Evolutionary conservation across 2,113 vertebrate genomes (phyloP), one percentile per base, ranked within the genome.

Genomic region (Gavia stellata): DNA sequence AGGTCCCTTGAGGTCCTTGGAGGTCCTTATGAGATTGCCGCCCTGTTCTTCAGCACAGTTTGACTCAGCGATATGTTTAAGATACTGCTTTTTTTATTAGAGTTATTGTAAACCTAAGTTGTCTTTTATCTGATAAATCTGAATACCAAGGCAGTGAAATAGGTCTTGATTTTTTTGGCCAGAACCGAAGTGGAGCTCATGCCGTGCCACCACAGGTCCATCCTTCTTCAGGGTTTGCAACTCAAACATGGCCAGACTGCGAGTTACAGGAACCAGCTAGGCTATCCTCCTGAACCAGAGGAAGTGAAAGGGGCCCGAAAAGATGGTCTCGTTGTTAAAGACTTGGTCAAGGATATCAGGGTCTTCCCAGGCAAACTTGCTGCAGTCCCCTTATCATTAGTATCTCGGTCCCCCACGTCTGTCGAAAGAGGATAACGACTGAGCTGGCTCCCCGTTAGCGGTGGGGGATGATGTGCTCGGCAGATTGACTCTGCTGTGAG

Each of bases 91-190:
- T 80, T 73, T 82, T 58, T 36, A 24, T 78, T 55, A 38, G 49
- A 77, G 3, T 29, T 88, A 47, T 3, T 47, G 26, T 78, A 74
- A 84, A 90, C 63, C 38, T 47, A 72, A 79, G 8, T 44, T 84
- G 8, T 29, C 65, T 88, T 92, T 81, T 86, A 65, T 91, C 88
- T 94, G 83, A 89, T 89, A 89, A 95, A 84, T 73, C 72, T 70
- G 38, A 80, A 50, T 24, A 55, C 10, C 4, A 67, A 63, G 38
- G 17, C 40, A 92, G 33, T 71, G 42, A 95, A 95, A 86, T 31
- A 3, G 34, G 42, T 49, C 80, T 79, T 81, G 47, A 40, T 42
- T 23, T 34, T 47, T 85, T 29, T 13, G 28, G 49, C 21, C 82
- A 67, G 67, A 81, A 21, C 38, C 79, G 77, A 44, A 81, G 29